Evolutionary conservation across 2,797 vertebrate species (phyloP), one percentile per base, ranked within the genome.

Genomic region (Trichosurus vulpecula): DNA sequence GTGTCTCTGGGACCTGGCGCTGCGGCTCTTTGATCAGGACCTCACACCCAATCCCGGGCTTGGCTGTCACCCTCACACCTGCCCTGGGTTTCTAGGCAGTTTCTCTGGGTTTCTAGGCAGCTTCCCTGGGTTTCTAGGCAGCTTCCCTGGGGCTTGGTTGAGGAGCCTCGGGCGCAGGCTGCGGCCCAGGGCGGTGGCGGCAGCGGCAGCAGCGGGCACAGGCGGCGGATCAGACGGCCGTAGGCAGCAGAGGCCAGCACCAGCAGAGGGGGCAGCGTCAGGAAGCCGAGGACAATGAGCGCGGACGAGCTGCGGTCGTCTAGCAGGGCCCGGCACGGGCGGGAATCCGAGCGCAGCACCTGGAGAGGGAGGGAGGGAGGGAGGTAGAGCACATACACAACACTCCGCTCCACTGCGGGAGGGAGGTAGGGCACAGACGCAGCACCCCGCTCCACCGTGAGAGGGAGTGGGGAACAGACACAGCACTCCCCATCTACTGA

Each of bases 241-340:
- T 99, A 99, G 9, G 98, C 95, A 0, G 99, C 99, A 4, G 99
- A 99, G 0, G 99, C 99, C 90, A 99, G 98, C 6, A 99, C 99
- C 3, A 99, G 99, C 31, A 99, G 99, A 0, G 99, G 99, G 0
- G 99, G 99, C 99, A 99, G 99, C 98, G 99, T 99, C 92, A 99
- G 98, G 31, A 99, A 99, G 92, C 99, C 99, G 8, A 99, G 97
- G 97, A 99, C 99, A 96, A 99, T 99, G 97, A 99, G 99, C 91
- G 99, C 99, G 0, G 99, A 99, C 55, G 99, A 99, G 97, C 99
- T 99, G 98, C 99, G 99, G 98, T 99, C 99, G 0, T 99, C 99
- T 58, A 99, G 92, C 95, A 99, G 97, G 98, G 99, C 99, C 96
- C 95, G 98, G 99, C 99, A 99, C 92, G 98, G 97, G 54, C 96